phyloP scores from a whole-genome alignment of 2,113 vertebrate genomes.

The Mionectes macconnelli region DNA sequence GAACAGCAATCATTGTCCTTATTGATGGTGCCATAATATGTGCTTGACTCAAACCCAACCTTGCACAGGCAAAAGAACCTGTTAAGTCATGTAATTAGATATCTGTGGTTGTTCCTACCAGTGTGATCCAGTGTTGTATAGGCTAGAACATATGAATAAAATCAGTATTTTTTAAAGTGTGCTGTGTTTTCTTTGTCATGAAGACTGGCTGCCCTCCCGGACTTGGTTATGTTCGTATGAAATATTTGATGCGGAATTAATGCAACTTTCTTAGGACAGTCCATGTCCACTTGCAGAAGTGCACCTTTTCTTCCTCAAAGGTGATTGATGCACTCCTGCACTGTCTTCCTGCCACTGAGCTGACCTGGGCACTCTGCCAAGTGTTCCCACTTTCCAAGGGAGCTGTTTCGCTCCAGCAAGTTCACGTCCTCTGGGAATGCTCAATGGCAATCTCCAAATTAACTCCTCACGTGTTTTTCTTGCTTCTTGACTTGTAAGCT shows the following conservation, averaged over 20 bases:
- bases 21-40: not conserved
- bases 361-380: not conserved
- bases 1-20: not conserved
- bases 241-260: not conserved
- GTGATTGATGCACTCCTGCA: not conserved
- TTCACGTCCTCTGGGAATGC: not conserved
- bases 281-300: not conserved
- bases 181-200: not conserved
- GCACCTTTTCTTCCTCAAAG: not conserved
- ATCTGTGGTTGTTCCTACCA: conserved; percentile 31
- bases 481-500: not conserved
- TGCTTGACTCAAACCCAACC: not conserved
- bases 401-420: not conserved
- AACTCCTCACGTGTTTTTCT: not conserved
- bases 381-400: not conserved
- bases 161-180: conserved; percentile 22
- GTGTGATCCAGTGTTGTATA: conserved; percentile 30
- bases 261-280: not conserved
- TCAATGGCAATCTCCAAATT: not conserved
- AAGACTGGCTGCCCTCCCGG: not conserved
- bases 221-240: not conserved
- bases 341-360: not conserved
- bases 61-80: not conserved
- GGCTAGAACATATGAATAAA: conserved; percentile 45
- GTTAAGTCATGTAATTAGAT: not conserved